Percentiles rank a stretch among this genome's conserved stretches.
Conservation (phyloP, 1,140 invertebrate genomes). For the Micrasema longulum region DNA sequence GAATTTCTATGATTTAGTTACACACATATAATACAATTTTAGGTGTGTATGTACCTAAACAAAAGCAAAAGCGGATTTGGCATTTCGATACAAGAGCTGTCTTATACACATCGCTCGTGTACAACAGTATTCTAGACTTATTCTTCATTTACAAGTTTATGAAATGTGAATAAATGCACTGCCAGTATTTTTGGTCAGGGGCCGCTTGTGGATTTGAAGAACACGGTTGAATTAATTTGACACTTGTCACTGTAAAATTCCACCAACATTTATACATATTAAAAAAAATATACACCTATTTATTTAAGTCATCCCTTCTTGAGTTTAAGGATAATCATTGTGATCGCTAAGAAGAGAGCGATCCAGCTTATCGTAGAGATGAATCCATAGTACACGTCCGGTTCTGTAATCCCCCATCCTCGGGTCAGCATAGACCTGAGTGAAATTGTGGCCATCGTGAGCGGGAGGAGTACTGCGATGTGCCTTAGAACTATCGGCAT, state of each 20-base stretch:
- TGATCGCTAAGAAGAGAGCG: constrained; percentile 81
- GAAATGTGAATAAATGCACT: no score
- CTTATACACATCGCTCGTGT: no score
- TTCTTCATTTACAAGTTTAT: no score
- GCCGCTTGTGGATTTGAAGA: no score
- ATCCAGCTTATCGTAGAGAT: constrained; percentile 90
- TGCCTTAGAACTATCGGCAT: constrained; percentile 85
- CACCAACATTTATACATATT: constrained; percentile 21
- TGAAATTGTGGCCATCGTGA: constrained; percentile 92
- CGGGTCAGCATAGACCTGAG: constrained; percentile 87
- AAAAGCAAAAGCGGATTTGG: no score
- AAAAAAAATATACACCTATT: constrained; percentile 28
- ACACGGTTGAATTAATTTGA: constrained; percentile 1
- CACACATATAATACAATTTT: no score
- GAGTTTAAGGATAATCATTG: constrained; percentile 84
- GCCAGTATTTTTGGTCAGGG: no score
- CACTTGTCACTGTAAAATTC: constrained; percentile 1
- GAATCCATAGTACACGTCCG: constrained; percentile 88
- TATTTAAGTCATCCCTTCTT: constrained; percentile 85
- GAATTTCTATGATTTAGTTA: no score
- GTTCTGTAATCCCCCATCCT: constrained; percentile 84
- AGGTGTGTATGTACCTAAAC: no score
- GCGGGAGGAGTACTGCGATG: constrained; percentile 83
- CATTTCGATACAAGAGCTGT: no score
- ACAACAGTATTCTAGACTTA: no score